Conservation (phyloP, 2,113 vertebrate species). For the Recurvirostra avosetta region DNA sequence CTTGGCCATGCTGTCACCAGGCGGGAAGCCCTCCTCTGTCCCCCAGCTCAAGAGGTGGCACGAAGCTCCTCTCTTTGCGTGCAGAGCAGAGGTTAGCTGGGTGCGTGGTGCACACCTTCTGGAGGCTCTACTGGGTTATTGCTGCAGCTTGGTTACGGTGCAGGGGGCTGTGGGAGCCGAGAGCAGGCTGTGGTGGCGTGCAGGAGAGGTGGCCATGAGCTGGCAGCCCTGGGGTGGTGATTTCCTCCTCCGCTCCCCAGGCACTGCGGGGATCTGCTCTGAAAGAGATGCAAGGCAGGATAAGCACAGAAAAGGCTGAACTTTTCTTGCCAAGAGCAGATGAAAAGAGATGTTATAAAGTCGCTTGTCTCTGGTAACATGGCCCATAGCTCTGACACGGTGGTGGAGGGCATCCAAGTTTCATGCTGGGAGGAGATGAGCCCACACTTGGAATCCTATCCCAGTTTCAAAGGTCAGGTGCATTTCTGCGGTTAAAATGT, state of each 20-base stretch:
- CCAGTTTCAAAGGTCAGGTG: constrained; percentile 15
- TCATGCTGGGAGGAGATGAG: constrained; percentile 15
- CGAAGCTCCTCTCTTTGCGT: not conserved
- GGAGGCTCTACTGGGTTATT: not conserved
- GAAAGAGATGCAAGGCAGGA: not conserved
- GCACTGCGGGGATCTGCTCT: not conserved
- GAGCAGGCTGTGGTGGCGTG: not conserved
- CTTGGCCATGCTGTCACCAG: not conserved
- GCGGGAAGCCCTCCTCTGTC: not conserved
- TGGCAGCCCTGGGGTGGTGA: not conserved
- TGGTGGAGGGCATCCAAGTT: constrained; percentile 49
- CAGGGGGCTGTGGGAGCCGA: not conserved
- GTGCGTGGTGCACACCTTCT: accelerated
- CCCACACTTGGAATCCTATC: constrained; percentile 45
- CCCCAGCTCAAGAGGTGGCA: not conserved
- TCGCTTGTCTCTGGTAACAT: constrained; percentile 17
- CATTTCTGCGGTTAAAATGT: not conserved
- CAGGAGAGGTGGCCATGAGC: not conserved
- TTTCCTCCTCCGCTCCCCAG: not conserved
- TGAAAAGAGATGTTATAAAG: constrained; percentile 29
- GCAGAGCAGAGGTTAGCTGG: not conserved
- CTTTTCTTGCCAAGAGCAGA: constrained; percentile 2
- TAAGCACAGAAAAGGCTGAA: not conserved
- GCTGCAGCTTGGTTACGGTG: not conserved
- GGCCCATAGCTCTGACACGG: not conserved